A percentile compares a stretch with the other conserved stretches of the same genome.
These are phyloP conservation scores for Stenchaetothrips biformis DNA, from an alignment of 2,888 invertebrate genomes.

Conservation along the genomic window DNA sequence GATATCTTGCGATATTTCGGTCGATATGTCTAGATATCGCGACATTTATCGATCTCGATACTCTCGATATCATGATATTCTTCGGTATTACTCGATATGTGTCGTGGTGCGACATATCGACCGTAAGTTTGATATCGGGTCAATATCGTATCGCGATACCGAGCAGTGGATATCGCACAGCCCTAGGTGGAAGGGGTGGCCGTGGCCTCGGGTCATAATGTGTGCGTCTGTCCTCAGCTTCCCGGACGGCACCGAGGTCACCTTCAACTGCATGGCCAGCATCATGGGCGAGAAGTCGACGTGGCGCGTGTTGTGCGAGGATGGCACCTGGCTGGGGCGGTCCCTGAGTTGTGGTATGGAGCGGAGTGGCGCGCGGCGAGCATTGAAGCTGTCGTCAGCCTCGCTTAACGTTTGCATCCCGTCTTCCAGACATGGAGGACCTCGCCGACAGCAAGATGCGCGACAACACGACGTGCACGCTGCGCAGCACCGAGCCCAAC, in stretches of 20 bases:
- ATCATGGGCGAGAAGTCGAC: slow-evolving; percentile 76
- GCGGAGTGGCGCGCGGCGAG: not conserved
- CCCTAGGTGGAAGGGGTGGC: too few species aligned
- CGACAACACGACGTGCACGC: slow-evolving; percentile 69
- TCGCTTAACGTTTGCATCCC: slow-evolving; percentile 22
- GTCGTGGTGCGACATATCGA: too few species aligned
- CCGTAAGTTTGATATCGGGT: not conserved
- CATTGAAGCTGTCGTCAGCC: not conserved
- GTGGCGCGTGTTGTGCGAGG: slow-evolving; percentile 80
- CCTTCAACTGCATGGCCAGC: slow-evolving; percentile 75
- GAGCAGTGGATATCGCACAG: too few species aligned
- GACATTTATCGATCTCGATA: too few species aligned
- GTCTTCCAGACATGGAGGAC: slow-evolving; percentile 9
- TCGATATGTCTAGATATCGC: too few species aligned
- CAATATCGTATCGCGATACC: not conserved
- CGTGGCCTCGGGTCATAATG: too few species aligned
- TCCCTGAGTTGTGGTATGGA: slow-evolving; percentile 70
- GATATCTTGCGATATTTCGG: too few species aligned
- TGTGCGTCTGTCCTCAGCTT: slow-evolving; percentile 51
- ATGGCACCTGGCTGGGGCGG: slow-evolving; percentile 78
- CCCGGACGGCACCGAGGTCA: slow-evolving; percentile 76
- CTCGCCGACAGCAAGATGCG: slow-evolving; percentile 45
- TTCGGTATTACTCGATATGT: too few species aligned
- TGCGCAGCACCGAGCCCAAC: slow-evolving; percentile 70
- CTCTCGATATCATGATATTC: too few species aligned